Base-by-base conservation (phyloP, 2,888 invertebrate species). In the Apamea crenata region DNA sequence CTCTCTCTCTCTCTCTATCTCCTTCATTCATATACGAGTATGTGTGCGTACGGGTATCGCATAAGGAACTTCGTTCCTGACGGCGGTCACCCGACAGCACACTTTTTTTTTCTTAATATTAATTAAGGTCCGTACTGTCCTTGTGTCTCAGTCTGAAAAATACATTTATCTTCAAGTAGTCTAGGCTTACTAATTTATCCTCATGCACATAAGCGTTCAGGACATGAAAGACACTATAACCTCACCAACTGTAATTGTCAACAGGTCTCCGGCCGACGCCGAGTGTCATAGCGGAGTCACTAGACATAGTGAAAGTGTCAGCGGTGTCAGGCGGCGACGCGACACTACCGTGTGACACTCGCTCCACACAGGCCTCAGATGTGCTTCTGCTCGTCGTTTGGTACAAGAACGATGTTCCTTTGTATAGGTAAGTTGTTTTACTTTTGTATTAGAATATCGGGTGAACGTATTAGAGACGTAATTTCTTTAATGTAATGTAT, bases 331-430 rank as follows among this genome's bases (percentile, higher is more conserved):
- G 98, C 89, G 98, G 98, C 83, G 98, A 98, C 90, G 98, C 98
- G 77, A 97, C 98, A 91, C 97, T 99, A 89, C 99, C 99, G 59
- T 99, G 99, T 96, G 99, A 99, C 97, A 98, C 99, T 89, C 98
- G 98, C 87, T 98, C 98, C 69, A 98, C 98, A 74, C 97, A 98
- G 87, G 97, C 98, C 67, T 98, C 98, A 90, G 99, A 99, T 95
- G 98, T 98, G 83, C 98, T 98, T 82, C 97, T 98, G 70, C 97
- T 99, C 74, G 98, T 99, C 90, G 98, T 99, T 75, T 99, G 99
- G 99, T 99, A 99, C 95, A 99, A 99, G 95, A 98, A 98, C 93
- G 98, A 99, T 94, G 97, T 98, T 84, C 99, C 99, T 84, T 98
- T 99, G 91, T 99, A 99, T 97, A 99, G 99, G 99, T 99, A 93